A percentile compares a stretch with the other conserved stretches of the same genome.
Conservation (phyloP, 2,113 vertebrate genomes). For the Chionis minor region DNA sequence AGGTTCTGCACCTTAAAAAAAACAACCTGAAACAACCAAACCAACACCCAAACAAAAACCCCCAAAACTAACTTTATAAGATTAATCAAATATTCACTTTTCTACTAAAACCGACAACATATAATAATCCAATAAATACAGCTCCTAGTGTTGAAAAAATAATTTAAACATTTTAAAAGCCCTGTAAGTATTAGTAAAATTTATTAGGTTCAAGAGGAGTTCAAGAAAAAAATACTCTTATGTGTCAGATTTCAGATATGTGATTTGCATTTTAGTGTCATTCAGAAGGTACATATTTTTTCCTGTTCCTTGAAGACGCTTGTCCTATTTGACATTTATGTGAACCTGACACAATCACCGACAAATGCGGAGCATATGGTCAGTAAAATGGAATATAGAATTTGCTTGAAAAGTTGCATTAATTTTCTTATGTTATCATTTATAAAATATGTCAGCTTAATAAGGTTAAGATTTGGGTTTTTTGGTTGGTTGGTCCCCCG, state of each 20-base stretch:
- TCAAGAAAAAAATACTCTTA: background rate
- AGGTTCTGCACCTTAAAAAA: background rate
- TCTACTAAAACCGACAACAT: background rate
- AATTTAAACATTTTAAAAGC: background rate
- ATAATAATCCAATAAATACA: background rate
- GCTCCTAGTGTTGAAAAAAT: background rate
- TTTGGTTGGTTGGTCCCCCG: no score
- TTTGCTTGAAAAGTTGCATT: background rate
- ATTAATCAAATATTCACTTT: background rate
- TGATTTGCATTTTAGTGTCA: background rate
- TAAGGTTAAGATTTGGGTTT: background rate
- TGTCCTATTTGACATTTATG: background rate
- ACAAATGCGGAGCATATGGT: background rate
- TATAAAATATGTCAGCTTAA: background rate
- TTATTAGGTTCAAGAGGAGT: background rate
- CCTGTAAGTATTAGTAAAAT: background rate
- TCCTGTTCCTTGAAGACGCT: background rate
- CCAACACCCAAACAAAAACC: background rate
- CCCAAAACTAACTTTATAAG: background rate
- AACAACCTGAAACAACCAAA: background rate
- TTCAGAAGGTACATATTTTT: background rate
- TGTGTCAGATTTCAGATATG: fast-evolving
- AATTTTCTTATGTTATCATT: background rate
- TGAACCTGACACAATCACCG: background rate
- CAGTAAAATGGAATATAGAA: background rate